These are phyloP conservation scores for Philotrypesis tridentata DNA, from an alignment of 1,140 invertebrate genomes.

Conservation along the genomic window DNA sequence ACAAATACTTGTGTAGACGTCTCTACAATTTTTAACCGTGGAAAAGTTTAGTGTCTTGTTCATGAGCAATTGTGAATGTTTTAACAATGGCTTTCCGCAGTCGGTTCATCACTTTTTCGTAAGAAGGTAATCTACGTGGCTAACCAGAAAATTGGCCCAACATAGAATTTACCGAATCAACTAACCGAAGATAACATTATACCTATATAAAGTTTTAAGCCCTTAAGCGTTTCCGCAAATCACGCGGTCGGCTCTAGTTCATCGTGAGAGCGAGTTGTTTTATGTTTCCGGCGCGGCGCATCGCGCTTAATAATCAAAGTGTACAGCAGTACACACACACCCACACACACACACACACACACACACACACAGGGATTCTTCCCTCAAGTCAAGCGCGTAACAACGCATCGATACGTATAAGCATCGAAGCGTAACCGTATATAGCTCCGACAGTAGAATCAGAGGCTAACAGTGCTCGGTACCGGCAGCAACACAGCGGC, in stretches of 20 bases:
- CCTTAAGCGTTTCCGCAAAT: background rate
- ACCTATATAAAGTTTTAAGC: background rate
- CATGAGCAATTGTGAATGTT: no score
- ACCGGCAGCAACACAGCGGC: background rate
- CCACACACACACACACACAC: background rate
- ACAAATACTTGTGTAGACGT: no score
- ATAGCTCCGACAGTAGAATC: background rate
- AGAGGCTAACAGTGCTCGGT: background rate
- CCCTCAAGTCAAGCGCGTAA: background rate
- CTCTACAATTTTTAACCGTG: no score
- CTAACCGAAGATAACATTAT: no score
- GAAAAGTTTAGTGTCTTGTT: no score
- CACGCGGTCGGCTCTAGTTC: no score
- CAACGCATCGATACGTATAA: background rate
- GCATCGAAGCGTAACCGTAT: background rate
- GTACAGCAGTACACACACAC: no score
- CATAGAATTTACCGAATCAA: no score
- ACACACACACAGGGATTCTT: background rate
- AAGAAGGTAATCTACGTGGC: no score
- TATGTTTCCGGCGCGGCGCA: background rate
- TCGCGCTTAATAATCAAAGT: background rate
- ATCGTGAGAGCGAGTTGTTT: background rate
- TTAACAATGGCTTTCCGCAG: no score
- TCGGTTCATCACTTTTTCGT: no score
- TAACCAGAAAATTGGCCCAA: no score